phyloP scores from a whole-genome alignment of 2,888 invertebrate species.

The Oasisia sp. region DNA sequence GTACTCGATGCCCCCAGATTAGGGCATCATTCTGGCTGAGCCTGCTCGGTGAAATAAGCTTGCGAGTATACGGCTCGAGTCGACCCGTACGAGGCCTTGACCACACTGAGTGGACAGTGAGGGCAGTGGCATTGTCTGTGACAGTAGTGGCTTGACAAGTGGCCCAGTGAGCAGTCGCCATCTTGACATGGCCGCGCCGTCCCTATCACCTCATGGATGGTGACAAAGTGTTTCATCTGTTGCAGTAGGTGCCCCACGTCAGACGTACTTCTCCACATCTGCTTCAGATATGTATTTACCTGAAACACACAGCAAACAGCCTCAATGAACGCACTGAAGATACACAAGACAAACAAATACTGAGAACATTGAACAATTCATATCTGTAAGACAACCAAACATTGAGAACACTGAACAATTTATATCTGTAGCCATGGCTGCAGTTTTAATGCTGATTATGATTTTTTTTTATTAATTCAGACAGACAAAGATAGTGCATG shows the following conservation, averaged over 20 bases:
- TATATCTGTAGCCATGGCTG: no score
- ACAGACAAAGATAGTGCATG: no score
- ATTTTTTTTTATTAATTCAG: no score
- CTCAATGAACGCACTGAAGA: background rate
- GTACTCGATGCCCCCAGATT: background rate
- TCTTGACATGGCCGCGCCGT: background rate
- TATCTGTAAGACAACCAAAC: no score
- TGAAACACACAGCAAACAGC: background rate
- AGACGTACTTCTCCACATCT: background rate
- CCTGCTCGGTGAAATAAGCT: background rate
- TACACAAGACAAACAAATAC: background rate
- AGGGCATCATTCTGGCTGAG: no score
- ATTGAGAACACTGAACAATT: no score
- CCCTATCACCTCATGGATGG: background rate
- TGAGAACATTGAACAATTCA: no score
- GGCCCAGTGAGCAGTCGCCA: background rate
- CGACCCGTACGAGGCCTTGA: background rate
- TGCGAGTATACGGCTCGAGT: background rate
- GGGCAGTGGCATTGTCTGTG: background rate
- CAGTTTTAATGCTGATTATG: no score
- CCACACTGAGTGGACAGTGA: background rate
- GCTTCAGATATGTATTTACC: conserved; percentile 11
- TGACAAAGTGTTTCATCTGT: background rate
- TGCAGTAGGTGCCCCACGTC: background rate
- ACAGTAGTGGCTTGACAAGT: background rate